Percentiles rank a stretch among this genome's conserved stretches.
Conservation (phyloP, 1,140 invertebrate species). For the Tribolium castaneum region DNA sequence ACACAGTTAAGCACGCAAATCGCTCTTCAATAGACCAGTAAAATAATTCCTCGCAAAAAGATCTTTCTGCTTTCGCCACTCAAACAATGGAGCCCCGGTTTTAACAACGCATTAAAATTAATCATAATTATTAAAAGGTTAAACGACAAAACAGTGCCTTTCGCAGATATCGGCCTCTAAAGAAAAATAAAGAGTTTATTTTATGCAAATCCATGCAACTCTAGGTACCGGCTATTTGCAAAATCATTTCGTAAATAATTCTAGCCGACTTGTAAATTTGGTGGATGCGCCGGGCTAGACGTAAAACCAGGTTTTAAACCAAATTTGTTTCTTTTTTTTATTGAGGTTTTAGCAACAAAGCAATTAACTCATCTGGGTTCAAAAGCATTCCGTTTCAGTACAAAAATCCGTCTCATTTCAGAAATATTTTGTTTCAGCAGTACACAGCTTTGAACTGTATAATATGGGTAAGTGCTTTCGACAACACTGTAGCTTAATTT, state of each 20-base stretch:
- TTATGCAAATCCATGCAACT: no score
- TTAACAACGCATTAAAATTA: no score
- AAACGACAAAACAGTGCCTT: no score
- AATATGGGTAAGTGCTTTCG: background rate
- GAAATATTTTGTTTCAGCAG: background rate
- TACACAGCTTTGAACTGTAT: background rate
- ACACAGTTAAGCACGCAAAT: slow-evolving; percentile 1
- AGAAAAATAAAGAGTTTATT: no score
- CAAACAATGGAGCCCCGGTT: background rate
- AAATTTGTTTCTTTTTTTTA: background rate
- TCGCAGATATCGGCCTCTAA: no score
- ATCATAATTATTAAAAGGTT: no score
- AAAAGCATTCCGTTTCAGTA: background rate
- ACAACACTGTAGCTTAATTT: background rate
- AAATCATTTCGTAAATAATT: background rate
- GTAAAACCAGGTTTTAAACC: background rate
- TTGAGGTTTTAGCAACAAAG: background rate
- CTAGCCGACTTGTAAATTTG: background rate
- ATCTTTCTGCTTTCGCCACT: background rate
- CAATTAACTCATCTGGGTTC: background rate
- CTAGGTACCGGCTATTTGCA: background rate
- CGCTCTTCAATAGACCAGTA: background rate
- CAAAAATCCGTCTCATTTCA: background rate
- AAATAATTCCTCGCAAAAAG: no score
- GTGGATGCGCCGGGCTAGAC: background rate